Evolutionary conservation across 2,113 vertebrate genomes (phyloP), one percentile per base, ranked within the genome.

Genomic region (Hemibagrus wyckioides): DNA sequence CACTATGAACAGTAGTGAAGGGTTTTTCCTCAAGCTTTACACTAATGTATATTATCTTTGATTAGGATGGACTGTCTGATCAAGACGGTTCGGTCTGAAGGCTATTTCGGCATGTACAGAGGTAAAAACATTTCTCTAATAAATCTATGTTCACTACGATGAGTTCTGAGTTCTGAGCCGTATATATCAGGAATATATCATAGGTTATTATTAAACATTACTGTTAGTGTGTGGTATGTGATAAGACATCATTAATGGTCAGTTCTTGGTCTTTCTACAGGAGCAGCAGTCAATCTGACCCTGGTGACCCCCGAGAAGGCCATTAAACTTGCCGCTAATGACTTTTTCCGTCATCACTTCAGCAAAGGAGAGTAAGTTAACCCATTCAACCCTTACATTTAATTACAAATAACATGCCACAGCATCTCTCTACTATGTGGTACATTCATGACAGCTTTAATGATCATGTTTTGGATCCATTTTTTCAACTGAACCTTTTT

Each of bases 41-140:
- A 36, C 4, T 59, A 63, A 85, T n/a, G 17, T 14, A 44, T 79
- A 17, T 90, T 86, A 23, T 65, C 7, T 80, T 17, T 88, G 25
- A n/a, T 56, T 86, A 97, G 96, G 94, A 93, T 96, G 92, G 96
- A 97, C 90, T 97, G 96, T 89, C 92, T 97, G 3, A 90, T 95
- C 67, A 96, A 97, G 90, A 97, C 96, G 0, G 93, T 97, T 69
- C 94, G 91, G 87, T 95, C 95, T 56, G 96, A 97, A 87, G 96
- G 96, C 54, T 96, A 95, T 92, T 96, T 97, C 89, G 96, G 96
- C 89, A 97, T 97, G 95, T 97, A 97, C 87, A 96, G 96, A 97
- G 96, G 96, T 97, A 93, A 93, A 93, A n/a, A 71, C 3, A 25
- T 44, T 30, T 82, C 44, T 44, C 4, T 5, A 59, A 81, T 81